Conservation (phyloP, 1,140 invertebrate species). For the Drosophila nigromelanica region DNA sequence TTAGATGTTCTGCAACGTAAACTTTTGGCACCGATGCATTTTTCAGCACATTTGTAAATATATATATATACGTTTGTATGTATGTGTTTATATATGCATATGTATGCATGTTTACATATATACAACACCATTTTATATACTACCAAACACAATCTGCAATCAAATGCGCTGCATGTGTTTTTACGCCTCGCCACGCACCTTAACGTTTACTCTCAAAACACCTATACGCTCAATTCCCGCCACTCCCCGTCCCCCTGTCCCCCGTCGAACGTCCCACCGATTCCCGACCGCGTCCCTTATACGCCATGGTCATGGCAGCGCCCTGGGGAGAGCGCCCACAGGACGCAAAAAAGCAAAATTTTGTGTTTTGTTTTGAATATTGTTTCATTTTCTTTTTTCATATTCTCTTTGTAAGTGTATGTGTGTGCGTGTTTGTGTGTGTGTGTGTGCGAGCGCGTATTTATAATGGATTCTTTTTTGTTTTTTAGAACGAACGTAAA, state of each 20-base stretch:
- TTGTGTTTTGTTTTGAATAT: constrained; percentile 37
- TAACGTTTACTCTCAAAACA: constrained; percentile 1
- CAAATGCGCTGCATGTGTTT: constrained; percentile 55
- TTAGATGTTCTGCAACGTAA: constrained; percentile 32
- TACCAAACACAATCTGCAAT: constrained; percentile 45
- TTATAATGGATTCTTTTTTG: constrained; percentile 41
- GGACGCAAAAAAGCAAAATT: constrained; percentile 48
- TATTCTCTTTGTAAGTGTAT: constrained; percentile 12
- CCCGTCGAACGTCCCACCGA: background rate
- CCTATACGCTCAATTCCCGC: background rate
- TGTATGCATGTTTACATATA: constrained; percentile 13
- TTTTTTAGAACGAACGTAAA: constrained; percentile 33
- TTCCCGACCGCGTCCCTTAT: background rate
- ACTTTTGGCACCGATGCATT: constrained; percentile 35
- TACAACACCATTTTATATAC: constrained; percentile 10
- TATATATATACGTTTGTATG: background rate
- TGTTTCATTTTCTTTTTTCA: constrained; percentile 21
- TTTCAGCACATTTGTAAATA: constrained; percentile 2
- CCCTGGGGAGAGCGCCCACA: constrained; percentile 17
- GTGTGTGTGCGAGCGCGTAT: constrained; percentile 37
- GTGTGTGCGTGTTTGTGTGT: background rate
- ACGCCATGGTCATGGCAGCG: background rate
- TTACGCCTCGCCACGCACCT: constrained; percentile 45
- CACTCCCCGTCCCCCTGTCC: background rate
- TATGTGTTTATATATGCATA: background rate